Base-by-base conservation (phyloP, 2,888 invertebrate species). In the Euplagia quadripunctaria region DNA sequence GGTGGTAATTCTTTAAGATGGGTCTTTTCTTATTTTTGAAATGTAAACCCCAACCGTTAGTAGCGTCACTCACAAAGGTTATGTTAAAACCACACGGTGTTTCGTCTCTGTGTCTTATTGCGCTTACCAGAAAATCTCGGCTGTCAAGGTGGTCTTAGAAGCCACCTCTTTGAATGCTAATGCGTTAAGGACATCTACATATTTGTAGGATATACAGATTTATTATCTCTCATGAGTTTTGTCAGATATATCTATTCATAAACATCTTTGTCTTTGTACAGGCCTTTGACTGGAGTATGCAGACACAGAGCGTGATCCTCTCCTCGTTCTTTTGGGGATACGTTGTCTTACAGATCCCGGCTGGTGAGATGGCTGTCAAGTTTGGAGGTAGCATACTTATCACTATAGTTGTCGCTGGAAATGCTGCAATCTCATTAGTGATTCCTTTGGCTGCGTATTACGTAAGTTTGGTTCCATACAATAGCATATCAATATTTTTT, bases 321-420 rank as follows among this genome's bases (percentile, higher is more conserved):
- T 95, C 96, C 16, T 96, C 96, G 0, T 96, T 96, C 85, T 96
- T 96, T 87, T 96, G 96, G 95, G 96, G 96, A 7, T 98, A 98
- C 88, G 95, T 97, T 1, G 81, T 97, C 11, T 96, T 97, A 63
- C 97, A 98, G 88, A 89, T 97, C 17, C 97, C 97, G 0, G 96
- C 96, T 0, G 97, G 97, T 0, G 95, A 96, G 77, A 86, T 98
- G 79, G 97, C 97, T 0, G 96, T 97, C 73, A 94, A 93, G 68
- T 96, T 97, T 87, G 98, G 98, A 4, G 97, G 97, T 12, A 97
- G 97, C 83, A 88, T 95, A n/a, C 92, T 98, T 7, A 84, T 97
- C 17, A 87, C 94, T 0, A 51, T 76, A n/a, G 80, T 82, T 9
- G 68, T 90, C 7, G 84, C 79, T 7, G 68, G 84, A 1, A 86